Conservation (phyloP, 2,113 vertebrate species). For the Canis aureus region DNA sequence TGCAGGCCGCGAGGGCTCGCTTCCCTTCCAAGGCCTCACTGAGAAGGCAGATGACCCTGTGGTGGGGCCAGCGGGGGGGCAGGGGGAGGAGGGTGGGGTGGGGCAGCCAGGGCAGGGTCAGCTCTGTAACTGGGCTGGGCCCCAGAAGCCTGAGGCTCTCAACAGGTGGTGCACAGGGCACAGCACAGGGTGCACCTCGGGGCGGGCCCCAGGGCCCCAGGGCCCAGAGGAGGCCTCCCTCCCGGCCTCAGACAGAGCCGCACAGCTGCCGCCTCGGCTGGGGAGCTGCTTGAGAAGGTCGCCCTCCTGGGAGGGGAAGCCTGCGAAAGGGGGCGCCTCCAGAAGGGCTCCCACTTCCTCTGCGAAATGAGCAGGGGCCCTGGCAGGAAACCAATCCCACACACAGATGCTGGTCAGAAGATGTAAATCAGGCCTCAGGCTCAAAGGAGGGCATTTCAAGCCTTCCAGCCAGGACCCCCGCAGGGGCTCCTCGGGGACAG, state of each 20-base stretch:
- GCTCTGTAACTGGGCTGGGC: neutral
- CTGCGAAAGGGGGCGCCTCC: neutral
- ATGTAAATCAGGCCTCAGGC: neutral
- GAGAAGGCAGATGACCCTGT: neutral
- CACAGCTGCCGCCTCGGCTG: neutral
- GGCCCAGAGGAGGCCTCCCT: neutral
- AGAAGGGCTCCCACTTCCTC: neutral
- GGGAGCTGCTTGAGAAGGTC: neutral
- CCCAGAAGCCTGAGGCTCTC: neutral
- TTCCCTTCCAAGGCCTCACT: neutral
- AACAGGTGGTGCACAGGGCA: too few relatives aligned
- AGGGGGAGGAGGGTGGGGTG: too few relatives aligned
- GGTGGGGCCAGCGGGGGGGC: neutral
- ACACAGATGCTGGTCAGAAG: neutral
- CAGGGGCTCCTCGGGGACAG: neutral
- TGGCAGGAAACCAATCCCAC: neutral
- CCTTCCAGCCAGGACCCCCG: neutral
- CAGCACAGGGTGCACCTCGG: too few relatives aligned
- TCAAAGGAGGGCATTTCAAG: fast-evolving
- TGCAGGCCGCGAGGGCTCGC: too few relatives aligned
- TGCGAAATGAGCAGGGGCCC: neutral
- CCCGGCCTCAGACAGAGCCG: neutral
- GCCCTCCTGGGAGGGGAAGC: neutral
- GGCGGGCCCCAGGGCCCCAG: too few relatives aligned
- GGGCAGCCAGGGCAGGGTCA: too few relatives aligned